A percentile compares a stretch with the other conserved stretches of the same genome.
Evolutionary conservation across 2,888 invertebrate genomes (phyloP).

Genomic region (Malthinus flaveolus): DNA sequence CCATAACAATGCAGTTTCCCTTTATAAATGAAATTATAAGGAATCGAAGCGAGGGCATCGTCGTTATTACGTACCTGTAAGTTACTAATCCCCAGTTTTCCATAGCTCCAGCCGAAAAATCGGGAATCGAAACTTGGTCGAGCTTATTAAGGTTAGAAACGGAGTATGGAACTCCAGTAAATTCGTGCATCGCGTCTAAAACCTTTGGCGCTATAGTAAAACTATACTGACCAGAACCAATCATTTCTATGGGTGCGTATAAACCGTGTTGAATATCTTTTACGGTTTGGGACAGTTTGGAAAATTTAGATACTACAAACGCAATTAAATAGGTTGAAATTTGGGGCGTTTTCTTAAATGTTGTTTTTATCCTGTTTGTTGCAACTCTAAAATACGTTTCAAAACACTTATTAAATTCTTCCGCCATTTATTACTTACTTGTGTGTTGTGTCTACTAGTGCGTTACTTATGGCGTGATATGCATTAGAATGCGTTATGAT

Average conservation of each 20-base stretch:
- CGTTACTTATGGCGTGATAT: slow-evolving; percentile 38
- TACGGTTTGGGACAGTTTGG: neutral
- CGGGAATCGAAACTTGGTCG: slow-evolving; percentile 83
- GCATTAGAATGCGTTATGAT: slow-evolving; percentile 48
- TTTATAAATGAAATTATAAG: slow-evolving; percentile 42
- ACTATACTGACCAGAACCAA: slow-evolving; percentile 55
- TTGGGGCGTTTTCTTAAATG: slow-evolving; percentile 53
- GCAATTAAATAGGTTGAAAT: slow-evolving; percentile 91
- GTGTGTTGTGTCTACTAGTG: neutral
- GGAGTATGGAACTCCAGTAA: slow-evolving; percentile 62
- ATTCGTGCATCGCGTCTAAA: slow-evolving; percentile 58
- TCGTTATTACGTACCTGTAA: slow-evolving; percentile 61
- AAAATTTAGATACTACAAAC: slow-evolving; percentile 79
- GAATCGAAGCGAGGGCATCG: neutral
- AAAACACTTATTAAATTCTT: neutral
- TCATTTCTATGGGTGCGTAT: slow-evolving; percentile 55
- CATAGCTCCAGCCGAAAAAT: slow-evolving; percentile 86
- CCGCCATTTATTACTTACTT: neutral
- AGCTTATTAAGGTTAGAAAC: slow-evolving; percentile 68
- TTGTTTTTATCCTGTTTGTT: slow-evolving; percentile 48
- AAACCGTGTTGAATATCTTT: slow-evolving; percentile 39
- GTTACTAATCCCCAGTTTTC: slow-evolving; percentile 91
- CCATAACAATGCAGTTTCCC: slow-evolving; percentile 64
- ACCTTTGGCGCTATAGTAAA: slow-evolving; percentile 54
- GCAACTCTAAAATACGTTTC: neutral